phyloP scores from a whole-genome alignment of 2,888 invertebrate species.

The Caenorhabditis zanzibari region DNA sequence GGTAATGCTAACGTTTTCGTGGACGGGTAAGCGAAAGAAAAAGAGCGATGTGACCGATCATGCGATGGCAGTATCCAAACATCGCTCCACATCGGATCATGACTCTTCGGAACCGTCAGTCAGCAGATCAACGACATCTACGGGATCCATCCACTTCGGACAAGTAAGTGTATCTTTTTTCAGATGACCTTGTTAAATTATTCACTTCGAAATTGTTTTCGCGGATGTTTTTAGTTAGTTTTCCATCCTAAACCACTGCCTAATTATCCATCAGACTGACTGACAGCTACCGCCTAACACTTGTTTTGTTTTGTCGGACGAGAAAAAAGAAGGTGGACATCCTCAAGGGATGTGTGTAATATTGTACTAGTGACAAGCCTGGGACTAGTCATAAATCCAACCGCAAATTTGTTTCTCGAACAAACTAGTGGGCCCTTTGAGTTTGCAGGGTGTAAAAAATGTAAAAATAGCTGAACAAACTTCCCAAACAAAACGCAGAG shows the following conservation, averaged over 20 bases:
- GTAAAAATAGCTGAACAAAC: conserved; percentile 39
- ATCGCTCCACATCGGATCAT: conserved; percentile 52
- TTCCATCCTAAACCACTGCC: conserved; percentile 16
- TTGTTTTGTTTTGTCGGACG: conserved; percentile 37
- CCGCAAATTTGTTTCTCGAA: conserved; percentile 61
- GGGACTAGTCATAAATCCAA: conserved; percentile 48
- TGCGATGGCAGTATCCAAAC: conserved; percentile 44
- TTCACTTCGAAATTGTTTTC: conserved; percentile 50
- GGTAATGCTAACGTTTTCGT: conserved; percentile 64
- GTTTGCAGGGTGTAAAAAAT: conserved; percentile 51
- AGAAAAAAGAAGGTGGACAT: conserved; percentile 32
- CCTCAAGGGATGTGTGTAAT: conserved; percentile 40
- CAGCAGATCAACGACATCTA: conserved; percentile 51
- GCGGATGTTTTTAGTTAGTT: conserved; percentile 26
- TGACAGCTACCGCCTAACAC: conserved; percentile 16
- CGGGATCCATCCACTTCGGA: conserved; percentile 59
- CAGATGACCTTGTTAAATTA: conserved; percentile 27
- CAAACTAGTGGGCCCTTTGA: conserved; percentile 3
- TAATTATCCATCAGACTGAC: conserved; percentile 22
- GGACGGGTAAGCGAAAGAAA: conserved; percentile 64
- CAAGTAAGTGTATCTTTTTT: conserved; percentile 42
- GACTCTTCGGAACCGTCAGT: conserved; percentile 58
- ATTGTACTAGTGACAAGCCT: conserved; percentile 56
- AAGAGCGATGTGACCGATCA: conserved; percentile 58
- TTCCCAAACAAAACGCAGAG: conserved; percentile 5